phyloP scores from a whole-genome alignment of 2,797 vertebrate species.

The Poeciliopsis gracilis region DNA sequence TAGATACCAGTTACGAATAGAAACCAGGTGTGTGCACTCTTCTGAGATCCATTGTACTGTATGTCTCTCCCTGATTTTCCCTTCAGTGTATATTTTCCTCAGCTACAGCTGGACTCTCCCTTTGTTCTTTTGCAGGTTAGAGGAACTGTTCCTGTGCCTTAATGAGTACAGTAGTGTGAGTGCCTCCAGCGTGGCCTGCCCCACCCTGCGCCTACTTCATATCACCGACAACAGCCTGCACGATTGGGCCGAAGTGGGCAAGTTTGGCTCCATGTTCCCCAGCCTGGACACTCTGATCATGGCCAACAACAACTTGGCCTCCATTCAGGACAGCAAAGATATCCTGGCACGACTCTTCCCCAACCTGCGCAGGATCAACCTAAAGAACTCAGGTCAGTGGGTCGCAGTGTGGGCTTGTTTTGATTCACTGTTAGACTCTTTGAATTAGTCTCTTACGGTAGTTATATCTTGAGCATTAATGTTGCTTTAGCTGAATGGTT shows the following conservation, averaged over 20 bases:
- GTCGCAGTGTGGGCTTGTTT: neutral
- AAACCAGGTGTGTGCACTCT: neutral
- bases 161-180: constrained; percentile 94
- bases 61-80: neutral
- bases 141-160: constrained; percentile 99
- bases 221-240: constrained; percentile 98
- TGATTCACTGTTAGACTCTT: neutral
- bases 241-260: constrained; percentile 95
- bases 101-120: neutral
- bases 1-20: too few relatives aligned
- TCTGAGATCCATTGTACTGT: neutral
- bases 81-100: neutral
- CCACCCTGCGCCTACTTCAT: constrained; percentile 93
- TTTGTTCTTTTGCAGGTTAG: constrained; percentile 82
- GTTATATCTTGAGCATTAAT: neutral
- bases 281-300: constrained; percentile 92
- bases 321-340: constrained; percentile 89
- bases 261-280: constrained; percentile 95
- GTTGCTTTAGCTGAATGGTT: neutral
- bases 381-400: constrained; percentile 78
- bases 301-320: constrained; percentile 93
- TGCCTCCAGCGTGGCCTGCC: constrained; percentile 86
- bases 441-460: neutral
- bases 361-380: constrained; percentile 92
- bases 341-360: constrained; percentile 90